These are phyloP conservation scores for Drosophila pallidifrons DNA, from an alignment of 1,140 invertebrate genomes.

Conservation along the genomic window DNA sequence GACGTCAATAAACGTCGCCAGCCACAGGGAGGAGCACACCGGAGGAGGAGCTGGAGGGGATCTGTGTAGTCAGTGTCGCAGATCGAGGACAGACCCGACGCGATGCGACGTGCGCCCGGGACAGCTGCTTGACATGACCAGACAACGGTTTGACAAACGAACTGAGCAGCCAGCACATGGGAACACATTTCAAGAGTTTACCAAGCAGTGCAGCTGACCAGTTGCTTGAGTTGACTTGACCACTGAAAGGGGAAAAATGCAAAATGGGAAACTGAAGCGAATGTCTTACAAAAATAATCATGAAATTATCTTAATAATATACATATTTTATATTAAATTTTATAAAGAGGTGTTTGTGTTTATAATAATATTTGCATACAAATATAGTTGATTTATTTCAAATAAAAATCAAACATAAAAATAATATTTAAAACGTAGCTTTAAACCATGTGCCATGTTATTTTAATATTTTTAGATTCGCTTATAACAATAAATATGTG, in stretches of 20 bases:
- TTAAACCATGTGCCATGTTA: constrained; percentile 46
- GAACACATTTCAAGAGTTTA: not conserved
- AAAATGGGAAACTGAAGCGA: constrained; percentile 7
- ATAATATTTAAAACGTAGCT: constrained; percentile 26
- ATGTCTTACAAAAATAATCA: constrained; percentile 29
- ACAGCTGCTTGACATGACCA: constrained; percentile 71
- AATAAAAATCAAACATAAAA: constrained; percentile 21
- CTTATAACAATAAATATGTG: constrained; percentile 33
- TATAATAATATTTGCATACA: constrained; percentile 48
- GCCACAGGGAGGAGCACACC: not conserved
- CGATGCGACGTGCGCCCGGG: constrained; percentile 52
- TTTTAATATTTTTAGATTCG: constrained; percentile 19
- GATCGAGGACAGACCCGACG: constrained; percentile 57
- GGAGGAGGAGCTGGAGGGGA: not conserved
- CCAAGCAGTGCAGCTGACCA: constrained; percentile 3
- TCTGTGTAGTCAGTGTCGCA: constrained; percentile 32
- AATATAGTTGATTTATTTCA: constrained; percentile 46
- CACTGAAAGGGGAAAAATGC: constrained; percentile 22
- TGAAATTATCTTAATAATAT: constrained; percentile 18
- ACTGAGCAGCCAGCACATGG: constrained; percentile 27
- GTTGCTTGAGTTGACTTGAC: constrained; percentile 7
- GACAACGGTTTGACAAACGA: constrained; percentile 45
- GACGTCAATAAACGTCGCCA: constrained; percentile 84
- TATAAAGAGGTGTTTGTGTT: constrained; percentile 3
- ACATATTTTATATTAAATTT: constrained; percentile 6